A percentile compares a stretch with the other conserved stretches of the same genome.
phyloP scores from a whole-genome alignment of 2,113 vertebrate genomes.

The Pelecanoides urinatrix region DNA sequence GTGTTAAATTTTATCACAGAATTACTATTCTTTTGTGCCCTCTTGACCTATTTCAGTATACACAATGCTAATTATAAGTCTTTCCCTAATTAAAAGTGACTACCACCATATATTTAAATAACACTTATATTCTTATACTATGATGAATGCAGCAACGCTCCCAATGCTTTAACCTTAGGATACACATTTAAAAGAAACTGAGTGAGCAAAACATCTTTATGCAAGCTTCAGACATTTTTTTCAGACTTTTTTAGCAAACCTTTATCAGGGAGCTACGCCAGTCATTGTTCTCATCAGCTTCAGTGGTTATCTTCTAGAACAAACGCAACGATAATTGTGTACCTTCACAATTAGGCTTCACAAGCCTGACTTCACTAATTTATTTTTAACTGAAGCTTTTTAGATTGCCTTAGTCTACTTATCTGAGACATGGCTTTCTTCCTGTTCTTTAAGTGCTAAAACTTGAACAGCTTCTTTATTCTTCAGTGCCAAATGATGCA shows the following conservation, averaged over 20 bases:
- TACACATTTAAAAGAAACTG: neutral
- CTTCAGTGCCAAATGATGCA: neutral
- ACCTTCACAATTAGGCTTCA: too few relatives aligned
- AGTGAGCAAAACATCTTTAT: neutral
- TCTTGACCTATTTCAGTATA: neutral
- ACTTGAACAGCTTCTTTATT: neutral
- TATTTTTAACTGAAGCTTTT: neutral
- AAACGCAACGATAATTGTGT: neutral
- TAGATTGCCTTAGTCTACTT: neutral
- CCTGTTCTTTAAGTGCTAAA: neutral
- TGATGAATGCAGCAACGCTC: rapidly evolving
- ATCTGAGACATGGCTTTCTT: neutral
- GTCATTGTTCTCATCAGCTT: neutral
- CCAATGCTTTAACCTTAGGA: neutral
- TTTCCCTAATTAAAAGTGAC: slow-evolving; percentile 21
- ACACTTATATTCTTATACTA: neutral
- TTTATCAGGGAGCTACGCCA: neutral
- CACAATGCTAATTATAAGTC: neutral
- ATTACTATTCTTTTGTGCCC: slow-evolving; percentile 42
- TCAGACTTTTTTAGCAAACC: neutral
- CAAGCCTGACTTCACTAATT: neutral
- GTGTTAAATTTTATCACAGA: slow-evolving; percentile 51
- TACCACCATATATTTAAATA: neutral
- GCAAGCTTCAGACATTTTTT: neutral
- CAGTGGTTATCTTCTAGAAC: neutral